Base-by-base conservation (phyloP, 2,113 vertebrate species). In the Onychostruthus taczanowskii region DNA sequence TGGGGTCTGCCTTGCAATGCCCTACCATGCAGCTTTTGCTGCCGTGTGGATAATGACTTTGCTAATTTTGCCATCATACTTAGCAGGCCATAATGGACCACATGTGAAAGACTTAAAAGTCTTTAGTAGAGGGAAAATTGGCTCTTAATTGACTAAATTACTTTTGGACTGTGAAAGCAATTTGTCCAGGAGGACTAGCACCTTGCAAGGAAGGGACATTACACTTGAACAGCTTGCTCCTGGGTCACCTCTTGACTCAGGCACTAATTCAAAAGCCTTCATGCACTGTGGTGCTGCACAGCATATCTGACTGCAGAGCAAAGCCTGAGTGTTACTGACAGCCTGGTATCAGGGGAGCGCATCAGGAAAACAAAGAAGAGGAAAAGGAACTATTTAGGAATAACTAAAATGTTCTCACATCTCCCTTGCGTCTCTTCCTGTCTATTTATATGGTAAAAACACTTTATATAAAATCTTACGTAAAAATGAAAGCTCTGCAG, bases 121-220 rank as follows among this genome's bases (percentile, higher is more conserved):
- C 23, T 37, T 35, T 6, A 82, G 31, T 12, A 37, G 43, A n/a
- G 28, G 21, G 22, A 28, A 93, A 94, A 91, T 91, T 61, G 62
- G 22, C 43, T 91, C 52, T 91, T 91, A 93, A 82, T 77, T 90
- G 75, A 16, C 13, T 0, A 92, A 81, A 88, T 87, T 90, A n/a
- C 70, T 90, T 85, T 52, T 35, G 63, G 53, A 49, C 35, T 88
- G 28, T 28, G 72, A 66, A 80, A 86, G 16, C 24, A 69, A 52
- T 90, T 73, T 88, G 24, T 47, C 35, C 37, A 63, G 55, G n/a
- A 74, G 78, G 27, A 58, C 67, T 31, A 61, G 17, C 41, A 56
- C 41, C 46, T 90, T 70, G 19, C 41, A 77, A 82, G 43, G 24
- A 74, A 20, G 16, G 14, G 14, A 83, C 7, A n/a, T 59, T 43